These are phyloP conservation scores for Herminia tarsipennalis DNA, from an alignment of 2,888 invertebrate genomes.

Conservation along the genomic window DNA sequence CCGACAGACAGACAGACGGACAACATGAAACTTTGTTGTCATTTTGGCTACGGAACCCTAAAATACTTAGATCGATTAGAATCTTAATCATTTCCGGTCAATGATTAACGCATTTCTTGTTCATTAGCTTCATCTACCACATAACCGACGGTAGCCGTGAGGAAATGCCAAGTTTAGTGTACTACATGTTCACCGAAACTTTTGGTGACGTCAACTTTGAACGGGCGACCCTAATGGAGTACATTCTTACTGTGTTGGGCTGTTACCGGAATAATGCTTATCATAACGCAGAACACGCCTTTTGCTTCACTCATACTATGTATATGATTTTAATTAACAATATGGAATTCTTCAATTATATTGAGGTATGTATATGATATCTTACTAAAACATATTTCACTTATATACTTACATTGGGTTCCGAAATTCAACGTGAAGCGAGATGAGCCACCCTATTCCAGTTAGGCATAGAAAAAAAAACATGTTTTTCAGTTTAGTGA, in stretches of 20 bases:
- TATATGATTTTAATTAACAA: conserved; percentile 83
- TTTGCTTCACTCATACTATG: conserved; percentile 87
- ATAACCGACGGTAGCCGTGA: conserved; percentile 77
- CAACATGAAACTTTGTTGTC: too few relatives aligned
- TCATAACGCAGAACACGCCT: conserved; percentile 88
- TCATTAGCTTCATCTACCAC: conserved; percentile 83
- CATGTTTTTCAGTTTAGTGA: too few relatives aligned
- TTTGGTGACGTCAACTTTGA: conserved; percentile 74
- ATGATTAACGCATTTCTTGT: not conserved
- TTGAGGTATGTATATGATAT: conserved; percentile 72
- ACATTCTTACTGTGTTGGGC: conserved; percentile 76
- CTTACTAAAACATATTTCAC: too few relatives aligned
- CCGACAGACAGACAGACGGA: too few relatives aligned
- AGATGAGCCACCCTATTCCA: too few relatives aligned
- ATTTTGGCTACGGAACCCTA: too few relatives aligned
- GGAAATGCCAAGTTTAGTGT: conserved; percentile 81
- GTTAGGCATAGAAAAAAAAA: too few relatives aligned
- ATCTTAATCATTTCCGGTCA: not conserved
- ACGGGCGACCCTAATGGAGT: conserved; percentile 66
- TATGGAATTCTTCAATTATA: conserved; percentile 69
- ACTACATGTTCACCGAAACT: conserved; percentile 81
- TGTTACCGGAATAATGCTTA: conserved; percentile 85
- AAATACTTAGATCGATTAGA: too few relatives aligned
- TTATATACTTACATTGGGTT: too few relatives aligned
- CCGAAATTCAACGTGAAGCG: too few relatives aligned